Evolutionary conservation across 2,888 invertebrate genomes (phyloP).

Genomic region (Proisotoma minuta): DNA sequence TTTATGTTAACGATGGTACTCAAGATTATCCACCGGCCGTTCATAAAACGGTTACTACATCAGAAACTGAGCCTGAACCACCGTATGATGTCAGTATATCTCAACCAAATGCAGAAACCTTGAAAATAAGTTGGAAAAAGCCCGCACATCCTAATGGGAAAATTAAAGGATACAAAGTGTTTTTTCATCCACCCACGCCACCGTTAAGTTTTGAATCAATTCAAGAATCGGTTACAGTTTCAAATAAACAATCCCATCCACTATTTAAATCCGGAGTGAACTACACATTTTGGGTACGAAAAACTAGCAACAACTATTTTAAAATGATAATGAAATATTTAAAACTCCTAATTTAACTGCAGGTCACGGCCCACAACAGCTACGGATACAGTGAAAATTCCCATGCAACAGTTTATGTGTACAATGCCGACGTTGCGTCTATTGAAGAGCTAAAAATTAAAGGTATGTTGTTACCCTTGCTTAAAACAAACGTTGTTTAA

Average conservation of each 20-base stretch:
- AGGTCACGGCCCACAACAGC: slow-evolving; percentile 64
- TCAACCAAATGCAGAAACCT: slow-evolving; percentile 62
- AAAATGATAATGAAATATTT: too few species aligned
- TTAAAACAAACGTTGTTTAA: too few species aligned
- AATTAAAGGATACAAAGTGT: slow-evolving; percentile 61
- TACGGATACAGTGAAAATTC: slow-evolving; percentile 61
- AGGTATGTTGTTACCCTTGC: slow-evolving; percentile 15
- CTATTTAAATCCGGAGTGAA: slow-evolving; percentile 57
- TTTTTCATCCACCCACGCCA: slow-evolving; percentile 62
- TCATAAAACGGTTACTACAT: slow-evolving; percentile 61
- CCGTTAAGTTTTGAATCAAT: slow-evolving; percentile 53
- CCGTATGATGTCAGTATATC: slow-evolving; percentile 63
- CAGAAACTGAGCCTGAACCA: slow-evolving; percentile 69
- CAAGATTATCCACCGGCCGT: slow-evolving; percentile 62
- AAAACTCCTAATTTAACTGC: slow-evolving; percentile 47
- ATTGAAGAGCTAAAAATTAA: slow-evolving; percentile 15
- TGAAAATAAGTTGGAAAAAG: slow-evolving; percentile 65
- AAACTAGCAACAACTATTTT: too few species aligned
- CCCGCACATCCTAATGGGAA: slow-evolving; percentile 63
- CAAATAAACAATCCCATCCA: slow-evolving; percentile 41
- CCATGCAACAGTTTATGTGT: slow-evolving; percentile 57
- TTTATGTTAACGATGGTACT: slow-evolving; percentile 61
- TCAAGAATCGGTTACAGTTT: slow-evolving; percentile 27
- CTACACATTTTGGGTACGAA: slow-evolving; percentile 67
- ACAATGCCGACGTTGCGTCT: slow-evolving; percentile 57